These are phyloP conservation scores for Lagopus leucura DNA, from an alignment of 2,113 vertebrate species.

Conservation along the genomic window DNA sequence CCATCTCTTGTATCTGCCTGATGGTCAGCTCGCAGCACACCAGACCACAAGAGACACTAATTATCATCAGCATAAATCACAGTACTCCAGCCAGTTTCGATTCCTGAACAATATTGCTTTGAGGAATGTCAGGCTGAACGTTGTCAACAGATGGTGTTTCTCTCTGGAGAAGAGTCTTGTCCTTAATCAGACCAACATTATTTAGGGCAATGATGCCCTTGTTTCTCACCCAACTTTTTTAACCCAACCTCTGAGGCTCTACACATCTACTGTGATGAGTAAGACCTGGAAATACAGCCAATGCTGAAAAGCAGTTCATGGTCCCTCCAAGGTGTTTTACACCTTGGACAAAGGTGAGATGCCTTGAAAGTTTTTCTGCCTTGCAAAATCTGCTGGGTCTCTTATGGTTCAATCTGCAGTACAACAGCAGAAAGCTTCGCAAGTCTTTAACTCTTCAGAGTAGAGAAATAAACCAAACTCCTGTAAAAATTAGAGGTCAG, in stretches of 20 bases:
- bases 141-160: conserved; percentile 32
- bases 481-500: not conserved
- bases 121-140: not conserved
- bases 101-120: conserved; percentile 37
- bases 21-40: not conserved
- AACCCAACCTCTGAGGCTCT: not conserved
- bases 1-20: not conserved
- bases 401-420: not conserved
- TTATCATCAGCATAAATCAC: not conserved
- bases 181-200: not conserved
- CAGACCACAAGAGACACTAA: not conserved
- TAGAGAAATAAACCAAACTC: not conserved
- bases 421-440: not conserved
- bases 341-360: not conserved
- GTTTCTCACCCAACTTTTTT: not conserved
- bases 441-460: not conserved
- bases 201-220: not conserved
- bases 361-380: not conserved
- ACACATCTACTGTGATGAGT: not conserved
- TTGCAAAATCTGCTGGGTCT: not conserved
- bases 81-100: not conserved
- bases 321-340: not conserved
- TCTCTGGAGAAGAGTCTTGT: not conserved
- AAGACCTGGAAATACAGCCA: not conserved
- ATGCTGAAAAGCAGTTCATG: not conserved